Evolutionary conservation across 2,888 invertebrate genomes (phyloP), one percentile per base, ranked within the genome.

Genomic region (Lepeophtheirus nordmannii): DNA sequence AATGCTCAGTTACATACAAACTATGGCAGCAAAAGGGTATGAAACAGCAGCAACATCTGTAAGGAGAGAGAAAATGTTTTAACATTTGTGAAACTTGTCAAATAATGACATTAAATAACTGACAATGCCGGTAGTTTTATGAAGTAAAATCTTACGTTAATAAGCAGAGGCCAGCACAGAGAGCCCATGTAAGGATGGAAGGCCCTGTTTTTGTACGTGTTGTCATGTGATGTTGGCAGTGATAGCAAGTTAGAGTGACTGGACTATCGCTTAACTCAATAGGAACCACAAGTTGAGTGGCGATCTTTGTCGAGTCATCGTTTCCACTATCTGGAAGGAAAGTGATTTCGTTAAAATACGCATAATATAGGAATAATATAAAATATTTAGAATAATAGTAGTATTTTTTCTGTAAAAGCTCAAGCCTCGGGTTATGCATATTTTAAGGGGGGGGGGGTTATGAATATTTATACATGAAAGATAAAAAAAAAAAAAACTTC

Each of bases 131-230:
- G n/a, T n/a, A n/a, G n/a, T n/a, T 53, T n/a, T 58, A 7, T 58
- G 7, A 14, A 58, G 1, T 2, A 30, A 38, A 37, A 8, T 8
- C 40, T 62, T 62, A 62, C 62, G 23, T 56, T 37, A 65, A 58
- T n/a, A 58, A 30, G 37, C 57, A 65, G 11, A 65, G 37, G 39
- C 37, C 30, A 38, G 58, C 17, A 37, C 65, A 65, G 10, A 57
- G 23, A n/a, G 58, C 65, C 65, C 65, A 65, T 17, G 65, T 37
- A 7, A 57, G 39, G 11, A 37, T n/a, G n/a, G 65, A 65, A 30
- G 65, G 65, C 58, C 65, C 65, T 20, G 58, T 65, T 65, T 65
- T 65, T 10, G 58, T 65, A 1, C 58, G 17, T 10, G 63, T 63
- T 14, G 63, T 63, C 14, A 63, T 30, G 30, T 63, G 63, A 10